Evolutionary conservation across 1,140 invertebrate species (phyloP).

Genomic region (Sinella curviseta): DNA sequence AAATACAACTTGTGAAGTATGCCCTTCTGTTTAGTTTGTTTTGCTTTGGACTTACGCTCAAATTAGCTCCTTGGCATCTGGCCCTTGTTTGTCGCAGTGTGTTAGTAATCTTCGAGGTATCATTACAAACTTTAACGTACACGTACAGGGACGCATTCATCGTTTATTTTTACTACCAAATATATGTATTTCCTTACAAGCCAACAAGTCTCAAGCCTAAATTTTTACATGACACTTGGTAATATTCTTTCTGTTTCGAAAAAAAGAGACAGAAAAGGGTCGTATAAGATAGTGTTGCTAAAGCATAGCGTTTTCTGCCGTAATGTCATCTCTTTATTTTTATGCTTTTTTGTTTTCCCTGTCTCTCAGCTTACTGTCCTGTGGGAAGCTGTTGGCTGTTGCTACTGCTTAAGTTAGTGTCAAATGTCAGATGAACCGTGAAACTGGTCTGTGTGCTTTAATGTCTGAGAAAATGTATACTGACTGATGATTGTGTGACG

Average conservation of each 20-base stretch:
- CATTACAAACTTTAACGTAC: background rate
- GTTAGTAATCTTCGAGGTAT: background rate
- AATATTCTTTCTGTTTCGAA: too few species aligned
- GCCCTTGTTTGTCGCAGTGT: background rate
- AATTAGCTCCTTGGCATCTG: background rate
- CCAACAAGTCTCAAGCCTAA: too few species aligned
- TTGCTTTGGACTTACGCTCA: background rate
- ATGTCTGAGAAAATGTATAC: background rate
- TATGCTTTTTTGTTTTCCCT: background rate
- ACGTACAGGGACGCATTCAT: too few species aligned
- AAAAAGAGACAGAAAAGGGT: too few species aligned
- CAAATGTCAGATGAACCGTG: conserved; percentile 25
- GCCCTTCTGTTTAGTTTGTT: background rate
- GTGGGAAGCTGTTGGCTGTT: background rate
- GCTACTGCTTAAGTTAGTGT: background rate
- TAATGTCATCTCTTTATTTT: background rate
- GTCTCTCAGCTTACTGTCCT: background rate
- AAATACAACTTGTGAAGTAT: background rate
- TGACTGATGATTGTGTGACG: background rate
- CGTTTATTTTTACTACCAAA: too few species aligned
- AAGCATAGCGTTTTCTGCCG: background rate
- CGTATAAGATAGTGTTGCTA: too few species aligned
- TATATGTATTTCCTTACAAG: too few species aligned
- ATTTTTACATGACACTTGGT: too few species aligned
- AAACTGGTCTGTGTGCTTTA: background rate